Evolutionary conservation across 2,888 invertebrate species (phyloP).

Genomic region (Rhagophthalmus giganteus): DNA sequence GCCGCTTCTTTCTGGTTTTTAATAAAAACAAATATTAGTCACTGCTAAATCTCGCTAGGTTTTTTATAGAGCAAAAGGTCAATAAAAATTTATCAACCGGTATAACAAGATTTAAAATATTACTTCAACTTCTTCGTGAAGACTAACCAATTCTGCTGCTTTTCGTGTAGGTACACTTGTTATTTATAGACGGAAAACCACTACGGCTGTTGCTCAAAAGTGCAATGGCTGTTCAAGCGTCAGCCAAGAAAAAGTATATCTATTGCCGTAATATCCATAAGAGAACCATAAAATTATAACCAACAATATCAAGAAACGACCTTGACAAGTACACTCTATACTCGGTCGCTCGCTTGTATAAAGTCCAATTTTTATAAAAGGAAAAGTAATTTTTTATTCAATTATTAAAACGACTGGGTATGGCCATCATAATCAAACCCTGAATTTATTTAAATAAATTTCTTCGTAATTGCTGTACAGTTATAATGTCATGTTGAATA

Average conservation of each 20-base stretch:
- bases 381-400: constrained; percentile 1
- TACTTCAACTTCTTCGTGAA: too few species aligned
- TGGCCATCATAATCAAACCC: neutral
- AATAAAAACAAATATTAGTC: too few species aligned
- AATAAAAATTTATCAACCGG: too few species aligned
- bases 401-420: constrained; percentile 2
- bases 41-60: too few species aligned
- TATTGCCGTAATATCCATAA: constrained; percentile 2
- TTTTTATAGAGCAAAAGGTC: too few species aligned
- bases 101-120: too few species aligned
- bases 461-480: neutral
- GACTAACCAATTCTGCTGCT: too few species aligned
- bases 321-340: constrained; percentile 13
- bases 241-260: constrained; percentile 6
- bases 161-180: too few species aligned
- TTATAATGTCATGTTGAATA: neutral
- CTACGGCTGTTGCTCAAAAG: too few species aligned
- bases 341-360: constrained; percentile 11
- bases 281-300: constrained; percentile 1
- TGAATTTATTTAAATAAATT: neutral
- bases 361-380: constrained; percentile 2
- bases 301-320: constrained; percentile 2
- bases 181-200: too few species aligned
- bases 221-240: too few species aligned
- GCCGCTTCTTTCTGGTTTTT: too few species aligned